These are phyloP conservation scores for Murina feae DNA, from an alignment of 2,113 vertebrate species.

Conservation along the genomic window DNA sequence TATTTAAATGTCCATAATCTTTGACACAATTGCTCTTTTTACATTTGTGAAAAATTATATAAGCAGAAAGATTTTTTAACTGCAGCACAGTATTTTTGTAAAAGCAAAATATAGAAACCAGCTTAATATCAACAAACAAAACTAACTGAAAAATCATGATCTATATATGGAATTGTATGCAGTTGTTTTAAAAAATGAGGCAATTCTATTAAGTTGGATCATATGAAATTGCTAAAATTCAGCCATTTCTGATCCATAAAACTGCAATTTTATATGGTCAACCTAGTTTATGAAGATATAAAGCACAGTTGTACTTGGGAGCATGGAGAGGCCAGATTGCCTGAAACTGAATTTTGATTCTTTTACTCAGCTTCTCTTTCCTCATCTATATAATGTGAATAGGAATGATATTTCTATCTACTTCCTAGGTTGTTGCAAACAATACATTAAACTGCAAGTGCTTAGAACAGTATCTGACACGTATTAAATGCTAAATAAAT, in stretches of 20 bases:
- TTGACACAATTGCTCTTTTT: not conserved
- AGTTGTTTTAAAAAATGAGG: not conserved
- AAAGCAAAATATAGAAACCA: slow-evolving; percentile 10
- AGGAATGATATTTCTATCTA: not conserved
- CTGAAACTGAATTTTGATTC: not conserved
- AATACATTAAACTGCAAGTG: not conserved
- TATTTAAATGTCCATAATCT: not conserved
- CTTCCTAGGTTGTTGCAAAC: not conserved
- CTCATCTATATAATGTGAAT: not conserved
- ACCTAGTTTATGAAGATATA: not conserved
- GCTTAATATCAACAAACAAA: not conserved
- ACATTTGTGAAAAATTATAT: not conserved
- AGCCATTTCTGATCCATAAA: not conserved
- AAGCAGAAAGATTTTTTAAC: slow-evolving; percentile 17
- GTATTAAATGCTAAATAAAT: not conserved
- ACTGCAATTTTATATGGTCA: not conserved
- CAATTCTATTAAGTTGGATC: not conserved
- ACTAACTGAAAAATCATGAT: not conserved
- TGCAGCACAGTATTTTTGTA: not conserved
- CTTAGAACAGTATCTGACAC: not conserved
- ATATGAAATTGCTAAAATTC: not conserved
- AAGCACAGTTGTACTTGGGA: not conserved
- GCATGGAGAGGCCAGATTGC: not conserved
- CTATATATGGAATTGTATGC: not conserved
- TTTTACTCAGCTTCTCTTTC: not conserved